Conservation (phyloP, 2,888 invertebrate species). For the Lepas anatifera region DNA sequence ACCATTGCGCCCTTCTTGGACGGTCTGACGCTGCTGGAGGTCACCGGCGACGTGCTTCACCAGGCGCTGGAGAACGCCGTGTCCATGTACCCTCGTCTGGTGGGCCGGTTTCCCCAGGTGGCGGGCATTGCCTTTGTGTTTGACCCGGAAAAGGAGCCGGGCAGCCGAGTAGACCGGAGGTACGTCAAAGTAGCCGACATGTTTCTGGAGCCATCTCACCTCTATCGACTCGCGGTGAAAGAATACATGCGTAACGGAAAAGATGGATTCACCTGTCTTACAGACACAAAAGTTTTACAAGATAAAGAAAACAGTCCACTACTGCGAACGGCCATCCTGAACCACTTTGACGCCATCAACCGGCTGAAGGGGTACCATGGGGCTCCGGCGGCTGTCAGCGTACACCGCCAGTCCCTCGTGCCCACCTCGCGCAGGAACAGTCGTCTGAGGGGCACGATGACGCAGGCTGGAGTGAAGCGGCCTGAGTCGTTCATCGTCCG, state of each 20-base stretch:
- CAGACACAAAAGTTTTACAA: slow-evolving; percentile 56
- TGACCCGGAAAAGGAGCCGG: slow-evolving; percentile 30
- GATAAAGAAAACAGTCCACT: slow-evolving; percentile 76
- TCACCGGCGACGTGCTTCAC: slow-evolving; percentile 54
- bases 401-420: slow-evolving; percentile 73
- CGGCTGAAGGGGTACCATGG: slow-evolving; percentile 51
- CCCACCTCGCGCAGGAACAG: slow-evolving; percentile 50
- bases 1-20: slow-evolving; percentile 77
- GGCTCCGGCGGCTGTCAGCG: slow-evolving; percentile 28
- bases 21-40: slow-evolving; percentile 61
- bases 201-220: slow-evolving; percentile 55
- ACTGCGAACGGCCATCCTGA: slow-evolving; percentile 68
- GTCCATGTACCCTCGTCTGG: slow-evolving; percentile 69
- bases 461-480: not conserved
- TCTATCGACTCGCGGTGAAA: slow-evolving; percentile 67
- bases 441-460: not conserved
- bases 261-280: slow-evolving; percentile 74
- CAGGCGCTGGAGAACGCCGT: slow-evolving; percentile 72
- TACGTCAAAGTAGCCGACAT: slow-evolving; percentile 69
- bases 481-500: not conserved
- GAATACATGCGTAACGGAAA: slow-evolving; percentile 66
- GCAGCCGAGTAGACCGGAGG: not conserved
- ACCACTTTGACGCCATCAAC: slow-evolving; percentile 78
- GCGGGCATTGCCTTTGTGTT: slow-evolving; percentile 42
- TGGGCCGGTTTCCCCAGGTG: slow-evolving; percentile 79